Evolutionary conservation across 2,888 invertebrate species (phyloP), one percentile per base, ranked within the genome.

Genomic region (Rhagonycha lutea): DNA sequence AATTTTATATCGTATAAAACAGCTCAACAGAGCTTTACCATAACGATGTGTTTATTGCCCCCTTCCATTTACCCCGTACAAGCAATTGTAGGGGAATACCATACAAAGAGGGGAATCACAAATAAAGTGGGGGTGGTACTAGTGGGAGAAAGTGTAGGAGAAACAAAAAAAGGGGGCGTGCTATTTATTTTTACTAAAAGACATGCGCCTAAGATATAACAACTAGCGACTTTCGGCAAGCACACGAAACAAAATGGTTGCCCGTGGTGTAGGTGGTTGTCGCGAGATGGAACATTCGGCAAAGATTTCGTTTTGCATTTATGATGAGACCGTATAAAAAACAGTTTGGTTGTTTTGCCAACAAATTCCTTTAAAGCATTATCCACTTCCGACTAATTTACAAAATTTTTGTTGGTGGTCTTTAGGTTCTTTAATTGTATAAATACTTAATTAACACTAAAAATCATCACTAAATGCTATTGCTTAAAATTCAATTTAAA

Each of bases 211-310:
- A 76, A 75, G 74, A 72, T 75, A 81, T 82, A 84, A 85, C 86
- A 85, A 84, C 86, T 86, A 86, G 86, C 87, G 87, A 86, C 83
- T 81, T 83, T 81, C 88, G 87, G 88, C 87, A 87, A 88, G 83
- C 86, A 87, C 87, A 87, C 87, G 88, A 89, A 90, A 91, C 91
- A 91, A 91, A 91, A 91, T 91, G 91, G 91, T 90, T 89, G 90
- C 88, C 88, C 72, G 73, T 80, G 78, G 80, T 87, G 85, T 80
- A 68, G 47, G 70, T 76, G 77, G 77, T 80, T 78, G 72, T 79
- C 83, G 83, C 84, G 82, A 90, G 90, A 89, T 89, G 89, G 89
- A 89, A 86, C 83, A 77, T 82, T 75, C 68, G 73, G 76, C 73
- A 75, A 62, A 71, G 73, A 71, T 76, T 75, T 77, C 60, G 7